A percentile compares a stretch with the other conserved stretches of the same genome.
Evolutionary conservation across 2,113 vertebrate genomes (phyloP).

Genomic region (Tachuris rubrigastra): DNA sequence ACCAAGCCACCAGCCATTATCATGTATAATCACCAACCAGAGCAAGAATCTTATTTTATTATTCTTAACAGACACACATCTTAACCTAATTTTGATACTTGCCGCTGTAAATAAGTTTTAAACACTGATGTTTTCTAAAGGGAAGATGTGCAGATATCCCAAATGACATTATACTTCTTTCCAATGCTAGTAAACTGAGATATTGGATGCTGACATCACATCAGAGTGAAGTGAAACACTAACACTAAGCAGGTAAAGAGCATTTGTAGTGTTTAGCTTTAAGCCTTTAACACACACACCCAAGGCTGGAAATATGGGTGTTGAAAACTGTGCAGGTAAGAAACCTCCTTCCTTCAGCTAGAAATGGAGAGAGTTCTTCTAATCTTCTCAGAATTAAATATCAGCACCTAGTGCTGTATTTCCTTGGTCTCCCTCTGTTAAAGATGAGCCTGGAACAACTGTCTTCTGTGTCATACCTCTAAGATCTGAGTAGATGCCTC

Average conservation of each 20-base stretch:
- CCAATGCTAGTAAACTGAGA: not conserved
- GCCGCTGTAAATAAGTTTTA: conserved; percentile 6
- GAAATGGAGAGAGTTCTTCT: not conserved
- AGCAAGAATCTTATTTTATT: conserved; percentile 27
- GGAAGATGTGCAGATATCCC: conserved; percentile 39
- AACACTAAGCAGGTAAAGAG: not conserved
- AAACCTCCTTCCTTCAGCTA: not conserved
- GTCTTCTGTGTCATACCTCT: not conserved
- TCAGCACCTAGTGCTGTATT: not conserved
- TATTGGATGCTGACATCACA: not conserved
- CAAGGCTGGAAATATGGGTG: not conserved
- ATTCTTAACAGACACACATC: conserved; percentile 17
- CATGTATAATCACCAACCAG: not conserved
- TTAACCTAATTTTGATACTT: conserved; percentile 2
- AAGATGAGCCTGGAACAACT: not conserved
- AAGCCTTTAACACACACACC: not conserved
- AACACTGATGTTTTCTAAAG: not conserved
- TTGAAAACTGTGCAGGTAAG: not conserved
- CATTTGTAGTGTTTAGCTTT: not conserved
- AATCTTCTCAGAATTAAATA: not conserved
- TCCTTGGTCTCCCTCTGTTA: not conserved
- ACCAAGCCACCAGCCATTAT: not conserved
- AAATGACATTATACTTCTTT: conserved; percentile 35
- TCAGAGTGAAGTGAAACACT: conserved; percentile 11
- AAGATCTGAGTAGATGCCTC: not conserved